A percentile compares a stretch with the other conserved stretches of the same genome.
Conservation (phyloP, 2,888 invertebrate genomes). For the Archaeoteleia sp. region DNA sequence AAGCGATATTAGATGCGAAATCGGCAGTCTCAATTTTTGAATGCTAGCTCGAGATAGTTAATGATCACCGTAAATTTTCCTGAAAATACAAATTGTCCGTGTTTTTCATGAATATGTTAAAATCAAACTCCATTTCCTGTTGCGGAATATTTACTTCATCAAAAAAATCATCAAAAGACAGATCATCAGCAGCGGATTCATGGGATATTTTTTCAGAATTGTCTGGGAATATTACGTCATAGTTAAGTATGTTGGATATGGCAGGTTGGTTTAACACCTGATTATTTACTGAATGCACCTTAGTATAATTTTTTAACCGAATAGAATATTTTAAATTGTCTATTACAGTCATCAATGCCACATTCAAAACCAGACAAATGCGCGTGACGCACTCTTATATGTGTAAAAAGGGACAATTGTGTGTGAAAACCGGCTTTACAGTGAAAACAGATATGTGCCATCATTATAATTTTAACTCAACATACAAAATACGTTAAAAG, state of each 20-base stretch:
- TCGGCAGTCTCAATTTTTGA: conserved; percentile 9
- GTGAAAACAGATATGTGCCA: conserved; percentile 3
- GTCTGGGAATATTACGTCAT: neutral
- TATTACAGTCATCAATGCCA: neutral
- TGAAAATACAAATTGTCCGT: neutral
- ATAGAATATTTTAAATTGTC: conserved; percentile 16
- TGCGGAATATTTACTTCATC: neutral
- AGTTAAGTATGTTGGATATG: neutral
- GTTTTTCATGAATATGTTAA: neutral
- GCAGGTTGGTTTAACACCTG: neutral
- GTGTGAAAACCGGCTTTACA: neutral
- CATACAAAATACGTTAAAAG: too few species aligned
- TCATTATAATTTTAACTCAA: conserved; percentile 7
- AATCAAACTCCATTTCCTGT: neutral
- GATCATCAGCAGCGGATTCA: too few species aligned
- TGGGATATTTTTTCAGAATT: conserved; percentile 4
- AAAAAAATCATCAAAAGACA: neutral
- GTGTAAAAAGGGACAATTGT: neutral
- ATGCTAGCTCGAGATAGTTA: neutral
- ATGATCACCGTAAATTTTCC: neutral
- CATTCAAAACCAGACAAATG: conserved; percentile 3
- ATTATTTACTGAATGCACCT: conserved; percentile 6
- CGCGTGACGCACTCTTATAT: conserved; percentile 2
- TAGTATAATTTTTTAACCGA: conserved; percentile 12
- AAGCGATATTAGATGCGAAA: conserved; percentile 7